Evolutionary conservation across 2,888 invertebrate genomes (phyloP).

Genomic region (Halocaridina rubra): DNA sequence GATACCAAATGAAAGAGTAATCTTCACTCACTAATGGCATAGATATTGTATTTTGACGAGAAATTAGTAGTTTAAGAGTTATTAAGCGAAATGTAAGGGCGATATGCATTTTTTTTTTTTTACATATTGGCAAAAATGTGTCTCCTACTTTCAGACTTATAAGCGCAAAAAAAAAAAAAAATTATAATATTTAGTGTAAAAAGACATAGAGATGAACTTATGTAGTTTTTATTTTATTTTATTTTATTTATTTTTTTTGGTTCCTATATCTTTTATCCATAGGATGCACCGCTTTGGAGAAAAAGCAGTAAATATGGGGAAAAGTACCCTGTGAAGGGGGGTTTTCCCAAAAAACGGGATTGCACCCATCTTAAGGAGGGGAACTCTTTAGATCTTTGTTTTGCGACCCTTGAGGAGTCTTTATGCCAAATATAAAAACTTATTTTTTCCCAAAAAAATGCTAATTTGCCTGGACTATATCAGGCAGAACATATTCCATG

Average conservation of each 20-base stretch:
- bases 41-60: no score
- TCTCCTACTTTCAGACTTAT: not conserved
- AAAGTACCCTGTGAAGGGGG: not conserved
- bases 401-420: no score
- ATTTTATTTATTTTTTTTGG: no score
- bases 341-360: not conserved
- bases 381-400: not conserved
- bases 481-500: no score
- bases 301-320: no score
- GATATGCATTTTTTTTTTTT: not conserved
- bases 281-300: no score
- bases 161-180: no score
- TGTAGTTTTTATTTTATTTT: no score
- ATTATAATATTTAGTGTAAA: not conserved
- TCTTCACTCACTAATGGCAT: not conserved
- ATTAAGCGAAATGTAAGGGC: not conserved
- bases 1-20: not conserved
- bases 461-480: not conserved
- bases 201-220: not conserved
- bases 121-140: not conserved
- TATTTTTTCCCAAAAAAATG: not conserved
- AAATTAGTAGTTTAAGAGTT: no score
- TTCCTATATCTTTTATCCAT: no score
- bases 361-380: not conserved
- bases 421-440: not conserved